phyloP scores from a whole-genome alignment of 1,140 invertebrate species.

The Danaus plexippus region DNA sequence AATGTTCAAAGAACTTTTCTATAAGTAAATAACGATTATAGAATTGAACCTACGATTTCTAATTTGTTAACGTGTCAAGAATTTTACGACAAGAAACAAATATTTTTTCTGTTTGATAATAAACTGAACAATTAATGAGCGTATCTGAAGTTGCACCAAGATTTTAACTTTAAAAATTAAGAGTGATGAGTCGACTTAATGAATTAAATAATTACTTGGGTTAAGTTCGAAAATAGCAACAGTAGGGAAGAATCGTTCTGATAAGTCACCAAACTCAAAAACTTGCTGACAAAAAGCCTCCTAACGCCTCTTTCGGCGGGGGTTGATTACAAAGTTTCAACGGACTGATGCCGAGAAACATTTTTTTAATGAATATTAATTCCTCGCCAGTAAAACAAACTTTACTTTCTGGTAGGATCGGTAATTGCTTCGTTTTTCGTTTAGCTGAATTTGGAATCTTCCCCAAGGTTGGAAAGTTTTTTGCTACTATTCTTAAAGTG shows the following conservation, averaged over 20 bases:
- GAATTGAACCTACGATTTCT: no score
- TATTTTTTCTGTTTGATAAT: no score
- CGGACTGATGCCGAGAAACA: conserved; percentile 60
- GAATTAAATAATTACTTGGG: conserved; percentile 18
- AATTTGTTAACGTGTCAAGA: no score
- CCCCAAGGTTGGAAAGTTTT: conserved; percentile 40
- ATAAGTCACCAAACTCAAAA: conserved; percentile 46
- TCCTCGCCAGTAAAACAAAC: conserved; percentile 63
- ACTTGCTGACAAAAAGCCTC: conserved; percentile 47
- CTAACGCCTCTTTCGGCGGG: conserved; percentile 32
- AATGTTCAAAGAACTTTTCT: no score
- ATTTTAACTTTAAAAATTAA: conserved; percentile 1
- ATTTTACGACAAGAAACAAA: no score
- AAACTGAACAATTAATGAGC: no score
- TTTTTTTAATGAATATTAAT: conserved; percentile 71
- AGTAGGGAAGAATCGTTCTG: conserved; percentile 46
- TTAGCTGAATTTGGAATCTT: conserved; percentile 46
- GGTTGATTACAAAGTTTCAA: conserved; percentile 66
- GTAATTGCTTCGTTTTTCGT: conserved; percentile 63
- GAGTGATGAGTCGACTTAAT: conserved; percentile 1
- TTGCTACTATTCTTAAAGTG: conserved; percentile 30
- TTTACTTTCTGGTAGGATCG: conserved; percentile 54
- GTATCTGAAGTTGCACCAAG: background rate
- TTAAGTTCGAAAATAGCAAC: conserved; percentile 11
- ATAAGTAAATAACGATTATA: no score